Evolutionary conservation across 2,888 invertebrate genomes (phyloP), one percentile per base, ranked within the genome.

Genomic region (Nymphalis c-album): DNA sequence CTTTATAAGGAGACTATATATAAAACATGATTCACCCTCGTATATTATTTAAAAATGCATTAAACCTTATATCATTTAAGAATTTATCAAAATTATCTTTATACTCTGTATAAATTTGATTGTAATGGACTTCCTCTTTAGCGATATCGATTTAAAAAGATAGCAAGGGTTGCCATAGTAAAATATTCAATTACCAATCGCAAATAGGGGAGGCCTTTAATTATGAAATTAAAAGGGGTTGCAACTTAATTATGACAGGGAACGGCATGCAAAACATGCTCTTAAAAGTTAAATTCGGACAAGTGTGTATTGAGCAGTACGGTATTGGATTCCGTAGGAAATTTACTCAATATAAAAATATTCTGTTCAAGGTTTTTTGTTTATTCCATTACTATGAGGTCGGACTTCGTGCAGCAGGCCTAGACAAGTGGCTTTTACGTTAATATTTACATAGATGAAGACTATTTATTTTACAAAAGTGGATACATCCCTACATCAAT

Each of bases 171-270:
- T 71, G 60, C 64, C 48, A 60, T 69, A 63, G 60, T 64, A 61
- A 71, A 67, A 68, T 64, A 72, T 64, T 72, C 64, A 71, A 71
- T 72, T 67, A 65, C 62, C 17, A 55, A 67, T 67, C 63, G 64
- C 68, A 71, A 65, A 63, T 71, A 69, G 63, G 68, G 69, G 64
- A 48, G 45, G 50, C 51, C 60, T 71, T 65, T 70, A 72, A 70
- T 70, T 70, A 70, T 53, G 64, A 63, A 65, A 67, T 72, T 70
- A 69, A 60, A 61, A 31, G 69, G 71, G 72, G 71, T 57, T 55
- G 68, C 64, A 63, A 69, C 48, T 71, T 70, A 70, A 70, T 70
- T 72, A 69, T 63, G 63, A 61, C 48, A 64, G 57, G 64, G 65
- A 48, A 62, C 59, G 64, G 62, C 55, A 60, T 67, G 64, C 55